Evolutionary conservation across 2,888 invertebrate species (phyloP), one percentile per base, ranked within the genome.

Genomic region (Erebia palarica): DNA sequence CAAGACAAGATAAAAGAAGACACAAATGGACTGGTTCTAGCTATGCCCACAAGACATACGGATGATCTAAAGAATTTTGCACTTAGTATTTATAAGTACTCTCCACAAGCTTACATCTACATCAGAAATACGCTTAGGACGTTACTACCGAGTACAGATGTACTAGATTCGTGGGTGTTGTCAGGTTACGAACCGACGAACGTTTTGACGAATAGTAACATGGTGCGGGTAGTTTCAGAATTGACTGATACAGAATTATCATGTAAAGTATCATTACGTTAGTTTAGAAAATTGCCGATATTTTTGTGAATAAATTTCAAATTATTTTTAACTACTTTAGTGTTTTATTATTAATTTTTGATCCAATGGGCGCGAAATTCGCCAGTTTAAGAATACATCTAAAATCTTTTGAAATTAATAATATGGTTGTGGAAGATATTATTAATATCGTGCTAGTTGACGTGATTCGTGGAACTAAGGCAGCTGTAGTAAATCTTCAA

Each of bases 1-100:
- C 91, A 92, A 69, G 93, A 93, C 77, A 93, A 92, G 79, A 90
- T 93, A 1, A 88, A 87, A 58, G 92, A 92, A 59, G 93, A 92
- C 66, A 85, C 86, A 0, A 89, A 86, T 8, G 93, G 92, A 0
- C 74, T 93, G 13, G 89, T 93, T 1, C 76, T 93, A 69, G 92
- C 92, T 0, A 92, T 93, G 93, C 93, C 93, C 0, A 86, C 87
- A 68, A 83, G 87, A 73, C 91, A 93, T 53, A 92, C 93, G 0
- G 91, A 92, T 10, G 93, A 93, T 70, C 82, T 92, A 71, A 92
- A 91, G 78, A 91, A 91, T 75, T 93, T 93, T 69, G 88, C 92
- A 0, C 79, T 93, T 27, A 91, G 90, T 78, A 86, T 92, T 70
- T 93, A 93, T 77, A 92, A 90, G 76, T 92, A 92, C 75, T 92